Base-by-base conservation (phyloP, 2,888 invertebrate genomes). In the Epinotia demarniana region DNA sequence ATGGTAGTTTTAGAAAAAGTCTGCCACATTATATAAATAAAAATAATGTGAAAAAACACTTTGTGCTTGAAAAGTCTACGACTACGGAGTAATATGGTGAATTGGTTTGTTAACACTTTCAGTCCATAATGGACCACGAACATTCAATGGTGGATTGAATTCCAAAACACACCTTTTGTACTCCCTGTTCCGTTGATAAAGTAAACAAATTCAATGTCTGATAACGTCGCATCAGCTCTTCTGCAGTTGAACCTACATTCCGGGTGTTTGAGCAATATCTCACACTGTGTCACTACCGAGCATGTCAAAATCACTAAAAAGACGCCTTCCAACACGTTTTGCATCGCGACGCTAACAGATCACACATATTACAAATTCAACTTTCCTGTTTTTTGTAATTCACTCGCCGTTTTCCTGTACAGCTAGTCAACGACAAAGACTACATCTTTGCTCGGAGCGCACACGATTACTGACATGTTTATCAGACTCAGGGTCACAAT, bases 371-470 rank as follows among this genome's bases (percentile, higher is more conserved):
- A 64, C 16, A 23, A 49, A 16, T 9, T 23, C 16, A 19, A 23
- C 16, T 64, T 64, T 64, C 64, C 64, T 64, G 64, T 64, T 19
- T 13, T 43, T 23, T 19, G 23, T 64, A 49, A 9, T 64, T 64
- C 11, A 39, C 12, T 61, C 12, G 64, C 49, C 49, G 64, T 64
- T 64, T 49, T 49, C 23, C 64, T 64, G 16, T n/a, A 49, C 16
- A 64, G n/a, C 53, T n/a, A 1, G 39, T 39, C 53, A 53, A 53
- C 53, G 53, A 53, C n/a, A 53, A 53, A 53, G 53, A 53, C 53
- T 53, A 53, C 53, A 53, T 53, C 53, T 53, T 53, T 53, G 53
- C 4, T 13, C 16, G n/a, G n/a, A 53, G 53, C 13, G 53, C 53
- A n/a, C 6, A 53, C 53, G 8, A 53, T 8, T 53, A 53, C 53